A percentile compares a stretch with the other conserved stretches of the same genome.
Conservation (phyloP, 2,797 vertebrate species). For the Notamacropus eugenii region DNA sequence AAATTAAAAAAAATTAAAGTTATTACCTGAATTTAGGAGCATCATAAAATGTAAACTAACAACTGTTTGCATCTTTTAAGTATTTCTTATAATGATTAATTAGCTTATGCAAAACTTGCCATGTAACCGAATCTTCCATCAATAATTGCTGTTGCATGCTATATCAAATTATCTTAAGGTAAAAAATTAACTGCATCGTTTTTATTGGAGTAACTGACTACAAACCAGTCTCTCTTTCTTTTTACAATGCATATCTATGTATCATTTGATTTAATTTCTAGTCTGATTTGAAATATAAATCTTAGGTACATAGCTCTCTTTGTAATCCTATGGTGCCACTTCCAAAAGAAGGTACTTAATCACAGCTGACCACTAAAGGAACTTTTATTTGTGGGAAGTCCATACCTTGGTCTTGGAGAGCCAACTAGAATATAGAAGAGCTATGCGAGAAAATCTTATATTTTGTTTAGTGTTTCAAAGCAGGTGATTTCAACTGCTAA, state of each 20-base stretch:
- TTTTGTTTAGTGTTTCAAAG: constrained; percentile 44
- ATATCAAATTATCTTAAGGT: constrained; percentile 53
- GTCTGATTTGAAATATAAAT: constrained; percentile 54
- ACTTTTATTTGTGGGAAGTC: not conserved
- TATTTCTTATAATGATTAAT: constrained; percentile 56
- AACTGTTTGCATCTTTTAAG: constrained; percentile 52
- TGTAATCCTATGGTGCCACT: not conserved
- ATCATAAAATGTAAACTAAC: constrained; percentile 53
- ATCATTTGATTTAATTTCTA: constrained; percentile 56
- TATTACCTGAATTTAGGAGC: constrained; percentile 20
- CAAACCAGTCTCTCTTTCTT: constrained; percentile 65
- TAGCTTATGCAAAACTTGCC: constrained; percentile 61
- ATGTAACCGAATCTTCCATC: constrained; percentile 63
- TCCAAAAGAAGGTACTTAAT: not conserved
- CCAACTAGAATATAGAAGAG: constrained; percentile 54
- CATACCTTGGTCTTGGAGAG: constrained; percentile 47
- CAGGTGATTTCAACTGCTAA: constrained; percentile 6
- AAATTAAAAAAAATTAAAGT: constrained; percentile 56
- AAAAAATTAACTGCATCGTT: constrained; percentile 12
- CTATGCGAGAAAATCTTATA: constrained; percentile 56
- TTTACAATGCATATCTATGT: constrained; percentile 63
- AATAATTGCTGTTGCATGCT: constrained; percentile 62
- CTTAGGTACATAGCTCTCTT: constrained; percentile 50
- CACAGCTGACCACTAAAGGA: not conserved
- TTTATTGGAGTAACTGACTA: constrained; percentile 62